Base-by-base conservation (phyloP, 2,797 vertebrate genomes). In the Sphenodon punctatus region DNA sequence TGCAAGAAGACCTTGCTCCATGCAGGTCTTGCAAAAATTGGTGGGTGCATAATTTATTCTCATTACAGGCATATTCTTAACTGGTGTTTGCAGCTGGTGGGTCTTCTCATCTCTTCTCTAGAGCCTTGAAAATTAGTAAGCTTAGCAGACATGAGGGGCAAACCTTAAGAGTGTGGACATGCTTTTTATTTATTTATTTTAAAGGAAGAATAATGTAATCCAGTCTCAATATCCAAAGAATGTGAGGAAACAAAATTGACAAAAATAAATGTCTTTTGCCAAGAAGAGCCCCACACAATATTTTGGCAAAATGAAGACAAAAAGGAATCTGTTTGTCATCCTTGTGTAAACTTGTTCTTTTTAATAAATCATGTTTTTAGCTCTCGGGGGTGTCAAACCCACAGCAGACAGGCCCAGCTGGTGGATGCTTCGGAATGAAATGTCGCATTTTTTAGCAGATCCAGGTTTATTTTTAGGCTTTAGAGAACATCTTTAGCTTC, bases 371-470 rank as follows among this genome's bases (percentile, higher is more conserved):
- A 67, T 71, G 83, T 91, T 89, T 92, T 88, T 91, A 86, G 88
- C 85, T 94, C 93, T 93, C 75, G 87, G 82, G 91, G 89, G 87
- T 90, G 89, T 85, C 85, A 90, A 83, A 92, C 80, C 61, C 85
- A 87, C 90, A 89, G 93, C 90, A 94, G 94, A 93, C 90, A 93
- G 87, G 86, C 92, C 89, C 95, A 96, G 93, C 94, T 95, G 92
- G 92, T 90, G 30, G 80, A 92, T 89, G 78, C 80, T 32, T 88
- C 78, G 65, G 85, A 94, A 88, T 89, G 88, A 93, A 94, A 92
- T 90, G 80, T 91, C 94, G 86, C 93, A 90, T 93, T 95, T 91
- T 95, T 95, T 94, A 96, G 93, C 93, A 94, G 89, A 74, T 93
- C 43, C 75, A 41, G 67, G 74, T 88, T 93, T 94, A 95, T 94